Evolutionary conservation across 1,140 invertebrate genomes (phyloP).

Genomic region (Caenorhabditis inopinata): DNA sequence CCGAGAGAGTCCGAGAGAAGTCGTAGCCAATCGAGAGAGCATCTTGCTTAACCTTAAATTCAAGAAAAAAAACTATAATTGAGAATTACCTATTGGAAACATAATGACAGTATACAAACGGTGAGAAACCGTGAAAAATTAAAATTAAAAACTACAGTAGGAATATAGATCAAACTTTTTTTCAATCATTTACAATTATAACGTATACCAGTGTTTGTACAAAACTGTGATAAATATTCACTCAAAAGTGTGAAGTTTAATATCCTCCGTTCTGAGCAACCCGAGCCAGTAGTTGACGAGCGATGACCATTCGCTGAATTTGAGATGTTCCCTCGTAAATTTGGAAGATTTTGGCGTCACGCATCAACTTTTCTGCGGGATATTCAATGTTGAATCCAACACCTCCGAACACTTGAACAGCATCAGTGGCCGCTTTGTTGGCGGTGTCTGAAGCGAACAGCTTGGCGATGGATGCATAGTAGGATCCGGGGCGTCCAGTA

Average conservation of each 20-base stretch:
- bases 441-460: constrained; percentile 86
- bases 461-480: constrained; percentile 88
- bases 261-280: constrained; percentile 28
- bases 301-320: constrained; percentile 92
- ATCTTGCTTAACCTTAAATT: not conserved
- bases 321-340: constrained; percentile 95
- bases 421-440: constrained; percentile 93
- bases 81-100: not conserved
- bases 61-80: not conserved
- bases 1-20: not conserved
- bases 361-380: constrained; percentile 97
- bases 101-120: not conserved
- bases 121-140: not conserved
- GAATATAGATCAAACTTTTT: not conserved
- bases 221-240: not conserved
- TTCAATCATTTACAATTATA: constrained; percentile 30
- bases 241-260: not conserved
- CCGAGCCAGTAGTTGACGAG: constrained; percentile 72
- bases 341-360: constrained; percentile 97
- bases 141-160: not conserved
- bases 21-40: not conserved
- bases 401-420: constrained; percentile 91
- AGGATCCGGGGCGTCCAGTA: constrained; percentile 79
- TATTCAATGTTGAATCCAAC: constrained; percentile 95
- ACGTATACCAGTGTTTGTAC: constrained; percentile 25